Percentiles rank a stretch among this genome's conserved stretches.
Conservation (phyloP, 2,888 invertebrate genomes). For the Flexamia atlantica region DNA sequence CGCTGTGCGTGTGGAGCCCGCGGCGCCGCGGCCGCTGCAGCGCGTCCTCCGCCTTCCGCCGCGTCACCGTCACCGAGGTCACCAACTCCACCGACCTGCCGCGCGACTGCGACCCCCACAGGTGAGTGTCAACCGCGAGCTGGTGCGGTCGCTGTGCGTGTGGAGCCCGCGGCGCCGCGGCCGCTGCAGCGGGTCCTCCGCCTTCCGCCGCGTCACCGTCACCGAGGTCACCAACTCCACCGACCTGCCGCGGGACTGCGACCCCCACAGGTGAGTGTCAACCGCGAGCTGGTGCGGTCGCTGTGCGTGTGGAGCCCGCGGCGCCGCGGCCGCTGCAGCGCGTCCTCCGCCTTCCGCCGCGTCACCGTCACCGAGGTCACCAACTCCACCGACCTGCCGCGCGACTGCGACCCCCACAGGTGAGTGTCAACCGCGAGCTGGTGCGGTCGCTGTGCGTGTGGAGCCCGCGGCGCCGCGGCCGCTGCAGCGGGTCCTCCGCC, state of each 20-base stretch:
- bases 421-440: too few species aligned
- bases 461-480: background rate
- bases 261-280: too few species aligned
- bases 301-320: constrained; percentile 67
- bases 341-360: background rate
- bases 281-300: constrained; percentile 75
- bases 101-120: too few species aligned
- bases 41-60: background rate
- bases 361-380: constrained; percentile 23
- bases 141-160: constrained; percentile 73
- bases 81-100: too few species aligned
- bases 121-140: constrained; percentile 77
- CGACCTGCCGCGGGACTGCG: too few species aligned
- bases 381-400: background rate
- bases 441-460: constrained; percentile 71
- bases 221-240: too few species aligned
- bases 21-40: background rate
- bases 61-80: too few species aligned
- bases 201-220: too few species aligned
- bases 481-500: background rate
- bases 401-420: too few species aligned
- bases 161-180: background rate
- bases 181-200: background rate
- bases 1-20: constrained; percentile 69
- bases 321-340: background rate